phyloP scores from a whole-genome alignment of 2,888 invertebrate genomes.

The Xylota segnis region DNA sequence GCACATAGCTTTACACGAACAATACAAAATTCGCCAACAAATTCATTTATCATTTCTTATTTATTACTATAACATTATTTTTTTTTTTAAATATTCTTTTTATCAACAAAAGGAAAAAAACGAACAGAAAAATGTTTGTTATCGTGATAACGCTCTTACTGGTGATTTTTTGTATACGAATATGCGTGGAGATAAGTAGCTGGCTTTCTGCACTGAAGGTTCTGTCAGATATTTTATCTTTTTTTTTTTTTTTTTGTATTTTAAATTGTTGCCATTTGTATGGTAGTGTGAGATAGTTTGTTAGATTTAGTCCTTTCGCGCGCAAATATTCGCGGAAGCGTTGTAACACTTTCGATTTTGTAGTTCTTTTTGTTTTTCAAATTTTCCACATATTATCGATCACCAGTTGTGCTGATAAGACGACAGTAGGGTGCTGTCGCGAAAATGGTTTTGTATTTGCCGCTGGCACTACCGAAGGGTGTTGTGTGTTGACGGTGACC shows the following conservation, averaged over 20 bases:
- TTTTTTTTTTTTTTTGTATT: background rate
- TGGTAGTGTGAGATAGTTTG: background rate
- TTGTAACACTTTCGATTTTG: constrained; percentile 43
- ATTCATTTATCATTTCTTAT: constrained; percentile 37
- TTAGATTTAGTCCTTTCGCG: constrained; percentile 60
- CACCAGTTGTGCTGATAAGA: constrained; percentile 55
- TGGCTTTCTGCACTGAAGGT: constrained; percentile 34
- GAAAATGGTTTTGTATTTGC: background rate
- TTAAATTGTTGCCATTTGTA: background rate
- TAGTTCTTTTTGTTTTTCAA: background rate
- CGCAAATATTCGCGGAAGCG: constrained; percentile 49
- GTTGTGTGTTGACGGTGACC: background rate
- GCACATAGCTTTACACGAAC: constrained; percentile 9
- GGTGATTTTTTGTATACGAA: constrained; percentile 16
- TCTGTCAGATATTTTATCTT: constrained; percentile 29
- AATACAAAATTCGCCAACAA: background rate
- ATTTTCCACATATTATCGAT: constrained; percentile 60
- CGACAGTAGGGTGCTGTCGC: constrained; percentile 24
- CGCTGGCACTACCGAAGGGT: constrained; percentile 6
- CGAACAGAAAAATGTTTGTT: constrained; percentile 51
- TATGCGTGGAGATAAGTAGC: constrained; percentile 49
- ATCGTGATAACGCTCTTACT: constrained; percentile 66
- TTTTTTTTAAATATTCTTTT: constrained; percentile 40
- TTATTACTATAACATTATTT: constrained; percentile 24
- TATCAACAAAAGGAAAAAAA: constrained; percentile 42